Evolutionary conservation across 2,113 vertebrate genomes (phyloP).

Genomic region (Halichoerus grypus): DNA sequence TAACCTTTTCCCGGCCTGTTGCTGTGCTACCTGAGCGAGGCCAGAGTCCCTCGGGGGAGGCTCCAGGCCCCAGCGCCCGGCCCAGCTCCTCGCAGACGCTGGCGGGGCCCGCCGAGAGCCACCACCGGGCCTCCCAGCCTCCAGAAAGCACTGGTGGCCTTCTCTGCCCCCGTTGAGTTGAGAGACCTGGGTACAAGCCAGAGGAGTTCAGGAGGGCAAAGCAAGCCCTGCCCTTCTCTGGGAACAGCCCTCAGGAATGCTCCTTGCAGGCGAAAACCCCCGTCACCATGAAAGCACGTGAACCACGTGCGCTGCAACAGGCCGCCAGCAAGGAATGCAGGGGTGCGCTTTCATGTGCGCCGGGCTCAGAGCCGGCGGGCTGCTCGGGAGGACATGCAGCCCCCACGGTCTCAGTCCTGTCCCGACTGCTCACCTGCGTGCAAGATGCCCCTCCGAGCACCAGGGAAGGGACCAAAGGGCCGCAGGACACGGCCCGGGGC

Average conservation of each 20-base stretch:
- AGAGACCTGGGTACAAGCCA: neutral
- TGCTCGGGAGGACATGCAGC: accelerated
- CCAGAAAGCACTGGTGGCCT: neutral
- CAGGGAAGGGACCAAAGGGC: neutral
- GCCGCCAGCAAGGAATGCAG: neutral
- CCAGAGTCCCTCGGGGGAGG: neutral
- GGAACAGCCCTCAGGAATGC: neutral
- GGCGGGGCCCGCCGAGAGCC: neutral
- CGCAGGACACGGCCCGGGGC: accelerated
- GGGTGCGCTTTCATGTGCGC: neutral
- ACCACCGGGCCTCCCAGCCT: neutral
- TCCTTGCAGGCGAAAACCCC: neutral
- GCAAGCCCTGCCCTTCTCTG: neutral
- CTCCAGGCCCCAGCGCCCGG: neutral
- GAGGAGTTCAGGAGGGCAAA: neutral
- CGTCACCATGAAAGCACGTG: neutral
- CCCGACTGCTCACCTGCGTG: neutral
- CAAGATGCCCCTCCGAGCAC: neutral
- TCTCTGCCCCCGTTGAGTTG: neutral
- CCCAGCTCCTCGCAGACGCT: neutral
- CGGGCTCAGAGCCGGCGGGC: neutral
- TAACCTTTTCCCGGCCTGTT: slow-evolving; percentile 83
- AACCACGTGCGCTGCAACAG: accelerated
- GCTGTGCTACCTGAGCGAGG: neutral
- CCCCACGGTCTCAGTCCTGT: accelerated